phyloP scores from a whole-genome alignment of 2,113 vertebrate species.

The Grus americana region DNA sequence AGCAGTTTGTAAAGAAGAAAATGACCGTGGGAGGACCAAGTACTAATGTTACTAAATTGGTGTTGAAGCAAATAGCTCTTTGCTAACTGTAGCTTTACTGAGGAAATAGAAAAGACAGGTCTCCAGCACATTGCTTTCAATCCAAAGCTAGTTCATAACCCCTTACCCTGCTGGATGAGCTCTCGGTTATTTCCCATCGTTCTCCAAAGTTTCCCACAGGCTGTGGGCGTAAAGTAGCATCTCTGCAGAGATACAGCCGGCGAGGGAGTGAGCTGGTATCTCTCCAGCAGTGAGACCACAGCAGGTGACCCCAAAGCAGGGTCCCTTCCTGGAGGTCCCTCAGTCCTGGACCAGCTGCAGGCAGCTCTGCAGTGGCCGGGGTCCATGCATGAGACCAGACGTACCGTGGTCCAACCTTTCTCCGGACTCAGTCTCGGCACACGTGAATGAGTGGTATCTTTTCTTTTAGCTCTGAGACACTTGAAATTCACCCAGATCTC shows the following conservation, averaged over 20 bases:
- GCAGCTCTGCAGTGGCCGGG: not conserved
- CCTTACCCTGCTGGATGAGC: not conserved
- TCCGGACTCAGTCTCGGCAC: not conserved
- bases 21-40: not conserved
- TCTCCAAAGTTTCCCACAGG: not conserved
- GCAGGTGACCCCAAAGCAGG: not conserved
- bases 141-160: not conserved
- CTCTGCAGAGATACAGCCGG: not conserved
- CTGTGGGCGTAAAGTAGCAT: not conserved
- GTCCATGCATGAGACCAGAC: rapidly evolving
- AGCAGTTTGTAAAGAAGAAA: not conserved
- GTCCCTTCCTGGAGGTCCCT: not conserved
- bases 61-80: not conserved
- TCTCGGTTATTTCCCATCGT: not conserved
- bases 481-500: constrained; percentile 3
- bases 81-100: not conserved
- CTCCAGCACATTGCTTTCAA: not conserved
- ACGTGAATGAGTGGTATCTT: not conserved
- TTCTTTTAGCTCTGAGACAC: not conserved
- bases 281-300: not conserved
- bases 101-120: not conserved
- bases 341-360: not conserved
- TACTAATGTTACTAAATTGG: not conserved
- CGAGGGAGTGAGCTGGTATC: not conserved
- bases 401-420: not conserved